A percentile compares a stretch with the other conserved stretches of the same genome.
phyloP scores from a whole-genome alignment of 23 tunicate genomes.

The Halocynthia roretzi region DNA sequence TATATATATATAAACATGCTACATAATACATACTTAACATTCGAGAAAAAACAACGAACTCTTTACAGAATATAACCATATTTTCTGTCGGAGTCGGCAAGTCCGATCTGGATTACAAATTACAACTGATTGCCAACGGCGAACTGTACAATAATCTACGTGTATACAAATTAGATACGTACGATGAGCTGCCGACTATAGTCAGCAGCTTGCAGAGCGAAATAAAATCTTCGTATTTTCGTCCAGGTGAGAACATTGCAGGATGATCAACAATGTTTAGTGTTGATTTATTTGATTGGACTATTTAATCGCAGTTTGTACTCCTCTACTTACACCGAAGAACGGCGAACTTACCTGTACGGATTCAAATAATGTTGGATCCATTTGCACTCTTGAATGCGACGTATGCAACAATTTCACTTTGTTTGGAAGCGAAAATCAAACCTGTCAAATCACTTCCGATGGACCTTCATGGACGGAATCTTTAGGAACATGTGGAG shows the following conservation, averaged over 20 bases:
- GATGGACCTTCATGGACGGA: slow-evolving; percentile 45
- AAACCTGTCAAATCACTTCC: slow-evolving; percentile 25
- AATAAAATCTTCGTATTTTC: slow-evolving; percentile 44
- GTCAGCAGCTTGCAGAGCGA: slow-evolving; percentile 47
- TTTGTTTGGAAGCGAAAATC: slow-evolving; percentile 30
- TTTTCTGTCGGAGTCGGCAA: slow-evolving; percentile 10
- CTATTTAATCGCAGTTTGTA: slow-evolving; percentile 36
- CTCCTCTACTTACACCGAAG: slow-evolving; percentile 46
- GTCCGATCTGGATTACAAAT: background rate
- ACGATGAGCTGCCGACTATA: slow-evolving; percentile 2
- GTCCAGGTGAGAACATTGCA: slow-evolving; percentile 29
- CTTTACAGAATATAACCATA: background rate
- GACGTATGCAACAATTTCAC: slow-evolving; percentile 10
- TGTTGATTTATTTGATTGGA: background rate
- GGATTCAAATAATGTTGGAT: slow-evolving; percentile 53
- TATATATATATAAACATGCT: background rate
- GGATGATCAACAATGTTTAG: background rate
- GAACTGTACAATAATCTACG: background rate
- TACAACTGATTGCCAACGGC: slow-evolving; percentile 15
- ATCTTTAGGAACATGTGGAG: slow-evolving; percentile 58
- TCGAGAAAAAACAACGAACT: background rate
- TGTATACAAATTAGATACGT: background rate
- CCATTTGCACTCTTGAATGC: slow-evolving; percentile 47
- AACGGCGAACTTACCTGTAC: slow-evolving; percentile 66
- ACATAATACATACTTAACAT: background rate